These are phyloP conservation scores for Sarcophaga bullata DNA, from an alignment of 1,140 invertebrate species.

Conservation along the genomic window DNA sequence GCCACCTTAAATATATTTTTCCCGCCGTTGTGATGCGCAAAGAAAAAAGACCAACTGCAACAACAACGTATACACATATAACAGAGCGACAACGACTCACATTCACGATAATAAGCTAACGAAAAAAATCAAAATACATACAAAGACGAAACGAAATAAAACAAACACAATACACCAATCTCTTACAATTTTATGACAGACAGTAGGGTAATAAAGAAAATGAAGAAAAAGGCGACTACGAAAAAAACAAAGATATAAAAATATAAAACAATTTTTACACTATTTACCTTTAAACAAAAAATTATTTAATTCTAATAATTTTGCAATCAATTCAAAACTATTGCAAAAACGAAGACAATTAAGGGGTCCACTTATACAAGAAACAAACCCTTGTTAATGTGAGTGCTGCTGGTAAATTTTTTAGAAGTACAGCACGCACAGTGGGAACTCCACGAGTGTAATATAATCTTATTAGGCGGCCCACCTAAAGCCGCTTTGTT, in stretches of 20 bases:
- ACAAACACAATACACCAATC: slow-evolving; percentile 13
- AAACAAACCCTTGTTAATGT: slow-evolving; percentile 37
- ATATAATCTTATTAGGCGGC: neutral
- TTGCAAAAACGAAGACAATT: neutral
- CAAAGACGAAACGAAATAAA: slow-evolving; percentile 1
- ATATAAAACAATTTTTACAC: neutral
- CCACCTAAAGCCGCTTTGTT: slow-evolving; percentile 7
- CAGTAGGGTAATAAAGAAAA: slow-evolving; percentile 33
- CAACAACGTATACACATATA: slow-evolving; percentile 35
- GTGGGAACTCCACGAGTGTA: slow-evolving; percentile 33
- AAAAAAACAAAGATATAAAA: slow-evolving; percentile 1
- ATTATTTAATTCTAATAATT: slow-evolving; percentile 2
- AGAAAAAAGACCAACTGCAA: slow-evolving; percentile 19
- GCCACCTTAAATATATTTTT: slow-evolving; percentile 43
- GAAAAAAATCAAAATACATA: slow-evolving; percentile 21
- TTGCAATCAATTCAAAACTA: neutral
- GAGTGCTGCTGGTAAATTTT: slow-evolving; percentile 33
- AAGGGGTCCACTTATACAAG: slow-evolving; percentile 10
- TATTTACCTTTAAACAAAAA: slow-evolving; percentile 32
- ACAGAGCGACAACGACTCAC: slow-evolving; percentile 34
- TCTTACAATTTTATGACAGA: neutral
- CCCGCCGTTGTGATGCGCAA: slow-evolving; percentile 40
- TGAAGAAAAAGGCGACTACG: neutral
- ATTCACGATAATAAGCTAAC: slow-evolving; percentile 33
- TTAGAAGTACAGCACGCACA: slow-evolving; percentile 40